Conservation (phyloP, 2,888 invertebrate genomes). For the Ennomos erosarius region DNA sequence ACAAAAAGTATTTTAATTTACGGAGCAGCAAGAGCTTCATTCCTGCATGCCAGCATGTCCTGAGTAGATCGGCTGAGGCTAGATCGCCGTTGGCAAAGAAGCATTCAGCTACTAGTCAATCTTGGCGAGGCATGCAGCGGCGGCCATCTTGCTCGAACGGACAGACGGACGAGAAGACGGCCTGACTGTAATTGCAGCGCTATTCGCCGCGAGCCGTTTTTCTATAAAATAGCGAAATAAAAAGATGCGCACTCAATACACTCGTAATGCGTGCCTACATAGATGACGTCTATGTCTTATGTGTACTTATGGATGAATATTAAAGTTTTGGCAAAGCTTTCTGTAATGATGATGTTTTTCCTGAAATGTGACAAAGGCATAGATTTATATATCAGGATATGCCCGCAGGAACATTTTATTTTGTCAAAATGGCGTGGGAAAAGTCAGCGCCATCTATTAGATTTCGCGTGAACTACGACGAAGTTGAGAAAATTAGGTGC, state of each 20-base stretch:
- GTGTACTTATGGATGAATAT: background rate
- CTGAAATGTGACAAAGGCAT: too few species aligned
- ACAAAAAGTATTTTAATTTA: conserved; percentile 81
- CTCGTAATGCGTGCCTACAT: conserved; percentile 31
- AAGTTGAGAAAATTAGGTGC: too few species aligned
- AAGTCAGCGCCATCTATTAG: too few species aligned
- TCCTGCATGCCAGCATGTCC: conserved; percentile 59
- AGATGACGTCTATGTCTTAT: too few species aligned
- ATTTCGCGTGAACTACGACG: too few species aligned
- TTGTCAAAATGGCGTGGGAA: too few species aligned
- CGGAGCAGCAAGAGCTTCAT: conserved; percentile 66
- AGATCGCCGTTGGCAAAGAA: conserved; percentile 77
- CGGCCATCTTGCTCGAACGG: conserved; percentile 72
- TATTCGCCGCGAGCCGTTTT: conserved; percentile 75
- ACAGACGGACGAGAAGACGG: conserved; percentile 72
- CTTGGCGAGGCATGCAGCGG: conserved; percentile 78
- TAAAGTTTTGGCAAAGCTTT: too few species aligned
- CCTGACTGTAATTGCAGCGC: conserved; percentile 77
- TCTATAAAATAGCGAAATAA: conserved; percentile 66
- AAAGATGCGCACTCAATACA: conserved; percentile 48
- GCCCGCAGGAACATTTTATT: too few species aligned
- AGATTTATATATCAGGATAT: too few species aligned
- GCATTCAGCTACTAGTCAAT: conserved; percentile 81
- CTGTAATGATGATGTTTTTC: too few species aligned
- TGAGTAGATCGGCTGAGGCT: conserved; percentile 65